A percentile compares a stretch with the other conserved stretches of the same genome.
These are phyloP conservation scores for Chloropsis hardwickii DNA, from an alignment of 2,113 vertebrate species.

Conservation along the genomic window DNA sequence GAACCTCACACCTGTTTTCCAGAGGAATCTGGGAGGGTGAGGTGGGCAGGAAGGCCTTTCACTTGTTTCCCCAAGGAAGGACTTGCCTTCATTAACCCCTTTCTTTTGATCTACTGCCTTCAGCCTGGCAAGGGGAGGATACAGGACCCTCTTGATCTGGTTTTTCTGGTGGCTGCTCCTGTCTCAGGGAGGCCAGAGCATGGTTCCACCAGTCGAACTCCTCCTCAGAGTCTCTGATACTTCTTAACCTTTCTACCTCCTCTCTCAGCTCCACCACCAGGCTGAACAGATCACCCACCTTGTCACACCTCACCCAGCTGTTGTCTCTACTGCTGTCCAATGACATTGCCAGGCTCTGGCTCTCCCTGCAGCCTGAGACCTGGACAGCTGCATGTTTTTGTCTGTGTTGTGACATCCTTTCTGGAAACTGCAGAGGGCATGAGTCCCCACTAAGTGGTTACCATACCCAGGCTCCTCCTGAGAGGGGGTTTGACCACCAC, in stretches of 20 bases:
- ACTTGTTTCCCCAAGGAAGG: background rate
- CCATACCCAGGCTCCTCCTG: background rate
- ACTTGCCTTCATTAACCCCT: background rate
- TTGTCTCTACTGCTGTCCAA: background rate
- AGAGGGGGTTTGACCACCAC: background rate
- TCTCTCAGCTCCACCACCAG: background rate
- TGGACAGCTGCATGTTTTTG: background rate
- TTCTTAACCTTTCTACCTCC: background rate
- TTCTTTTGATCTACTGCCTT: background rate
- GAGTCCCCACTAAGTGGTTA: background rate
- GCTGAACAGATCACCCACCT: background rate
- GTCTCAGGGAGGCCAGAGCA: background rate
- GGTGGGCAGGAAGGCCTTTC: background rate
- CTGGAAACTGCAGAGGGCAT: background rate
- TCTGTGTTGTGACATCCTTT: background rate
- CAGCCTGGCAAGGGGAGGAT: background rate
- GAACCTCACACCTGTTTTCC: background rate
- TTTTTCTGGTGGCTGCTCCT: background rate
- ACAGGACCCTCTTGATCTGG: background rate
- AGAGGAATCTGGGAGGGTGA: background rate
- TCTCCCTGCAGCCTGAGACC: background rate
- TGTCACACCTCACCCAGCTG: background rate
- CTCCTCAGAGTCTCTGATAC: background rate
- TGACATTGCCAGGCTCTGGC: background rate
- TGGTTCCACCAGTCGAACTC: background rate